Evolutionary conservation across 2,113 vertebrate species (phyloP).

Genomic region (Dasyprocta punctata): DNA sequence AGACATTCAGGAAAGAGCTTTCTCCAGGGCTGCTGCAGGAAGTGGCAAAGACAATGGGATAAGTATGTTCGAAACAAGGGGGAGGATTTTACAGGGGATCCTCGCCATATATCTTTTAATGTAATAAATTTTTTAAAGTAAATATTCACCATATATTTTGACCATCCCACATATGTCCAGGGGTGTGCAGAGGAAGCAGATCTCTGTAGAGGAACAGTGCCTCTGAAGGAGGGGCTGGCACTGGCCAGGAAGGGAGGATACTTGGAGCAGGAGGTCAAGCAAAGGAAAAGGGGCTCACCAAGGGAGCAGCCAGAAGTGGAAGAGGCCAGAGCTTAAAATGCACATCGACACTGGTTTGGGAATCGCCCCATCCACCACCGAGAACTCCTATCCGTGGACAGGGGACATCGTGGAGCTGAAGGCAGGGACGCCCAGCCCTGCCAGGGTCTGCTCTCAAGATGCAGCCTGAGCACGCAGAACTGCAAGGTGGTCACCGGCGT

Average conservation of each 20-base stretch:
- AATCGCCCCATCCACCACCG: fast-evolving
- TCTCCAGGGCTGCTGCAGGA: neutral
- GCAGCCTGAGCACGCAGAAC: neutral
- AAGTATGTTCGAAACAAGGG: neutral
- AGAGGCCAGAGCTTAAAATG: neutral
- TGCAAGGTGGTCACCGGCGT: fast-evolving
- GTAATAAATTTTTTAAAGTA: neutral
- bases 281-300: too few species aligned
- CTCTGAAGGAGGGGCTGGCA: neutral
- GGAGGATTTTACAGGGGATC: neutral
- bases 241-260: too few species aligned
- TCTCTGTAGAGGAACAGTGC: fast-evolving
- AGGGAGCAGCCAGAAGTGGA: neutral
- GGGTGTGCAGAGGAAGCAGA: too few species aligned
- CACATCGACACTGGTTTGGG: neutral
- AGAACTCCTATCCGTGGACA: neutral
- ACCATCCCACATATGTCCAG: neutral
- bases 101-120: neutral
- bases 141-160: neutral
- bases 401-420: fast-evolving
- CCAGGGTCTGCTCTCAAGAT: neutral
- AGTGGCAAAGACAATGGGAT: too few species aligned
- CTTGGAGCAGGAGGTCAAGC: neutral
- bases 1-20: neutral
- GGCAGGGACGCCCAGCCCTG: neutral